Evolutionary conservation across 2,888 invertebrate genomes (phyloP).

Genomic region (Slavum lentiscoides): DNA sequence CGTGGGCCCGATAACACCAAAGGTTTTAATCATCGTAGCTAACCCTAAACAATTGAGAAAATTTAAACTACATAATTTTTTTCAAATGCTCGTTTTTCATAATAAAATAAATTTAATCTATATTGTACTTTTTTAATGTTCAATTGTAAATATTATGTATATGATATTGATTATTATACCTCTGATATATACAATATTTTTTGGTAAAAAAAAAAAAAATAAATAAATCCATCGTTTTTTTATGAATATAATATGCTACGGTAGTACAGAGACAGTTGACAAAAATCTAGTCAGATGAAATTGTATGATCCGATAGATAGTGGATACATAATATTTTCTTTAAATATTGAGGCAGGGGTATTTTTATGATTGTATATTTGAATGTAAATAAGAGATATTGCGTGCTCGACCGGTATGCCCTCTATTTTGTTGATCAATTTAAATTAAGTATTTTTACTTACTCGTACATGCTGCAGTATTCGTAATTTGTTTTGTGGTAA

Average conservation of each 20-base stretch:
- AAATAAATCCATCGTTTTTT: neutral
- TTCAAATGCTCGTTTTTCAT: constrained; percentile 25
- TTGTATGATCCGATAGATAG: neutral
- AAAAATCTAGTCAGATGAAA: constrained; percentile 37
- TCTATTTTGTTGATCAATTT: constrained; percentile 47
- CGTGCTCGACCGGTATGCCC: constrained; percentile 21
- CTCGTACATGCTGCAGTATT: constrained; percentile 3
- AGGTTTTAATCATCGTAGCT: constrained; percentile 65
- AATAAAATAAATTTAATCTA: constrained; percentile 25
- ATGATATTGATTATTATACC: constrained; percentile 13
- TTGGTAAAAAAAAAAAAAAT: neutral
- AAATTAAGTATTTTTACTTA: constrained; percentile 40
- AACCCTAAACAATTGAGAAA: constrained; percentile 39
- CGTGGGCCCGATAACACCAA: constrained; percentile 78
- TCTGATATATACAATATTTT: constrained; percentile 10
- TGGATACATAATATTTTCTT: constrained; percentile 11
- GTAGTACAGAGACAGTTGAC: neutral
- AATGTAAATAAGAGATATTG: constrained; percentile 43
- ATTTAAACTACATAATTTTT: constrained; percentile 18
- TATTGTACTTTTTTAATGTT: constrained; percentile 37
- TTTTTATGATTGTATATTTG: constrained; percentile 42
- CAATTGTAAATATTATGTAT: constrained; percentile 44
- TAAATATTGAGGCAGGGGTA: constrained; percentile 30
- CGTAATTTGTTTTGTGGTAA: constrained; percentile 3
- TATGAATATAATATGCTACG: neutral